phyloP scores from a whole-genome alignment of 1,140 invertebrate species.

The Potamilus streckersoni region DNA sequence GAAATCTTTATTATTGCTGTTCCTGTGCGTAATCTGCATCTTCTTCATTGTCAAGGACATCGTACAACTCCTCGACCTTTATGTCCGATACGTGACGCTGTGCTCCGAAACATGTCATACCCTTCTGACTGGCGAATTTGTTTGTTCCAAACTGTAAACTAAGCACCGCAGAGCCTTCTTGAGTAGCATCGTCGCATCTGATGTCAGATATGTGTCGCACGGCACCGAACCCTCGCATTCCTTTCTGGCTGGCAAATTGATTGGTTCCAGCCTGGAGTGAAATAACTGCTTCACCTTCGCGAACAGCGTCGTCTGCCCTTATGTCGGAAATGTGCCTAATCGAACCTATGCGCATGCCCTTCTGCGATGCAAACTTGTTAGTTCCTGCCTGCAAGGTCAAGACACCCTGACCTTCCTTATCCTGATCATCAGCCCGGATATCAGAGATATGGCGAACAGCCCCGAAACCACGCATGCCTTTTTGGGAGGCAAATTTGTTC shows the following conservation, averaged over 20 bases:
- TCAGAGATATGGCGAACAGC: constrained; percentile 63
- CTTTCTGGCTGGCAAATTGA: constrained; percentile 74
- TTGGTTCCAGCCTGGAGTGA: constrained; percentile 93
- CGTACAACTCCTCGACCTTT: constrained; percentile 56
- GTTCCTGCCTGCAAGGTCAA: constrained; percentile 94
- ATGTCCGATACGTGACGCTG: constrained; percentile 43
- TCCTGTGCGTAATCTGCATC: constrained; percentile 1
- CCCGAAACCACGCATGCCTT: constrained; percentile 60
- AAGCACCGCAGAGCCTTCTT: constrained; percentile 81
- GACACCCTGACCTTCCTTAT: constrained; percentile 79
- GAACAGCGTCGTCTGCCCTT: constrained; percentile 43
- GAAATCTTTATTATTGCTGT: too few species aligned
- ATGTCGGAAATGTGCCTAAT: constrained; percentile 83
- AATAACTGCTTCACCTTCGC: constrained; percentile 82
- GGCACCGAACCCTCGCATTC: constrained; percentile 77
- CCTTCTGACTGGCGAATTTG: constrained; percentile 88
- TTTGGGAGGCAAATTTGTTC: constrained; percentile 81
- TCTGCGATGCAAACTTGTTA: constrained; percentile 91
- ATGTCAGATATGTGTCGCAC: constrained; percentile 83
- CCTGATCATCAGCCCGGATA: constrained; percentile 57
- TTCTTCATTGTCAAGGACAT: constrained; percentile 69
- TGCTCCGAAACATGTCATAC: constrained; percentile 73
- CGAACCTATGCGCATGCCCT: constrained; percentile 94
- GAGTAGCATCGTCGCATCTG: constrained; percentile 44
- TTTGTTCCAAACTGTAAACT: constrained; percentile 93